Percentiles rank a stretch among this genome's conserved stretches.
phyloP scores from a whole-genome alignment of 2,113 vertebrate species.

The Tylochromis polylepis region DNA sequence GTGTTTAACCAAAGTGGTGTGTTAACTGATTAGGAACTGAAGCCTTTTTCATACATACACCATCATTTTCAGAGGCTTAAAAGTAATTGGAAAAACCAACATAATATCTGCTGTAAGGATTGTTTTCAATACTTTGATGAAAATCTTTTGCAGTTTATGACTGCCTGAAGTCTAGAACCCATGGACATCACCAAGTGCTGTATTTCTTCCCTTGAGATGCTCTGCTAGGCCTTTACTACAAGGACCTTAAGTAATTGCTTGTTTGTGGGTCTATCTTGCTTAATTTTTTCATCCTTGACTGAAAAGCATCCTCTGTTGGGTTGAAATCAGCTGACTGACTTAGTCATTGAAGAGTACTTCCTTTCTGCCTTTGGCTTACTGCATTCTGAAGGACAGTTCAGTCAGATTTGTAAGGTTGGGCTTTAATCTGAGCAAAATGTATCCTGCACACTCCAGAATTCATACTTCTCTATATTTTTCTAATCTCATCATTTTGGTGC shows the following conservation, averaged over 20 bases:
- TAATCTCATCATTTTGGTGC: neutral
- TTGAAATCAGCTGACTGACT: neutral
- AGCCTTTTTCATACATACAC: neutral
- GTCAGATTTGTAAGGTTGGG: neutral
- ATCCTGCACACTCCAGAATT: neutral
- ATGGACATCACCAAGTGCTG: neutral
- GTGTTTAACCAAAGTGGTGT: neutral
- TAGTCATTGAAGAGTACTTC: neutral
- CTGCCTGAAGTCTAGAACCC: neutral
- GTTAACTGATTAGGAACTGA: neutral
- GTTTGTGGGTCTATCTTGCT: neutral
- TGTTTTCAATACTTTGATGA: neutral
- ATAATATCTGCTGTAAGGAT: neutral
- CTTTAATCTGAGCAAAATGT: neutral
- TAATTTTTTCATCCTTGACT: neutral
- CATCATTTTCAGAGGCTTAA: neutral
- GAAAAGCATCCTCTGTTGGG: neutral
- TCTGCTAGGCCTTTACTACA: neutral
- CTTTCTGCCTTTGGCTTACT: neutral
- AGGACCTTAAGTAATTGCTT: neutral
- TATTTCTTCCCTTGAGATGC: neutral
- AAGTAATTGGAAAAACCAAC: neutral
- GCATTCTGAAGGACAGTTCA: neutral
- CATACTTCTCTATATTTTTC: neutral
- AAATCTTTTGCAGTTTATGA: neutral